These are phyloP conservation scores for Sander vitreus DNA, from an alignment of 2,113 vertebrate species.

Conservation along the genomic window DNA sequence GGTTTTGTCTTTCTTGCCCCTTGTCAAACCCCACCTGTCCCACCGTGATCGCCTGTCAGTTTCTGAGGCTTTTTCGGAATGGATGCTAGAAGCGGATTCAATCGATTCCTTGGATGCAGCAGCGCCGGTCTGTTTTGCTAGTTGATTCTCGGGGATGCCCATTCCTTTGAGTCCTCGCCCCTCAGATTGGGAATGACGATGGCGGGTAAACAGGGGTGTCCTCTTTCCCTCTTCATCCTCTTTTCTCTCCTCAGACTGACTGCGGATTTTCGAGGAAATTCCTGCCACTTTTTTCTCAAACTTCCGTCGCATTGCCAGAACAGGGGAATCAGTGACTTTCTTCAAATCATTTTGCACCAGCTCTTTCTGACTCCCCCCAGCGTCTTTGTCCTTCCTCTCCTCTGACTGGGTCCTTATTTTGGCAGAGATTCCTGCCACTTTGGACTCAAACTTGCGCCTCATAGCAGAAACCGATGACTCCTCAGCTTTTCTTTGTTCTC, in stretches of 20 bases:
- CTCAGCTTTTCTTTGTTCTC: constrained; percentile 58
- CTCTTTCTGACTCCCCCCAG: constrained; percentile 61
- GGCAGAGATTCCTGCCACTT: constrained; percentile 88
- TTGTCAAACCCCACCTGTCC: constrained; percentile 92
- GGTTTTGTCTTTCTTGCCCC: constrained; percentile 88
- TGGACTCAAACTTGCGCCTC: constrained; percentile 90
- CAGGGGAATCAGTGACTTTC: constrained; percentile 85
- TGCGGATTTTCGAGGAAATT: constrained; percentile 87
- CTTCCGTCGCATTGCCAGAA: constrained; percentile 86
- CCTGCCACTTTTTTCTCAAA: constrained; percentile 90
- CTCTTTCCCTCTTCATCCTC: constrained; percentile 74
- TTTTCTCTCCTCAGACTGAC: constrained; percentile 86
- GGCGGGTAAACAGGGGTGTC: constrained; percentile 85
- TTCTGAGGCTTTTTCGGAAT: constrained; percentile 81
- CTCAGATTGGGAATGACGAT: constrained; percentile 90
- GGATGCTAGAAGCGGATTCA: constrained; percentile 87
- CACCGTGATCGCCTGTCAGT: constrained; percentile 85
- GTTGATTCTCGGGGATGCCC: constrained; percentile 88
- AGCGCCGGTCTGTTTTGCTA: constrained; percentile 78
- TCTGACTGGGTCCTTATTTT: constrained; percentile 87
- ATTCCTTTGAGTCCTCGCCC: constrained; percentile 87
- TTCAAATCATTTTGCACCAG: constrained; percentile 54
- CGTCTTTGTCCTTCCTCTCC: constrained; percentile 82
- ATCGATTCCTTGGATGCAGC: constrained; percentile 90
- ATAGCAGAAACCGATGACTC: constrained; percentile 88